phyloP scores from a whole-genome alignment of 1,140 invertebrate species.

The Sarcophaga bullata region DNA sequence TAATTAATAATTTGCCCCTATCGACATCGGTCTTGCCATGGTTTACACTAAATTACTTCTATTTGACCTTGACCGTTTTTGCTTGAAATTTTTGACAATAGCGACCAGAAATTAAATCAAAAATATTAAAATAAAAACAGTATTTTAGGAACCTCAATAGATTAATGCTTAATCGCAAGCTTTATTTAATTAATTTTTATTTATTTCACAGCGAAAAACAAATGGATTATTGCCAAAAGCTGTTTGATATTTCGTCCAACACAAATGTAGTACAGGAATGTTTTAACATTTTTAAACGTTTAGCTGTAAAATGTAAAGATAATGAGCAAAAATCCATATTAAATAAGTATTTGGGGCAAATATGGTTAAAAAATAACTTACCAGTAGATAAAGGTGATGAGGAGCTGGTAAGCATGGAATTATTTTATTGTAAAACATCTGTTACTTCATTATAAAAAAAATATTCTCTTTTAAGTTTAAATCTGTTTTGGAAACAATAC shows the following conservation, averaged over 20 bases:
- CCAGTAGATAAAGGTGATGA: conserved; percentile 44
- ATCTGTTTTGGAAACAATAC: conserved; percentile 54
- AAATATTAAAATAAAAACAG: too few species aligned
- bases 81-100: too few species aligned
- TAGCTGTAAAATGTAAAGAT: neutral
- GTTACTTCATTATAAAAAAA: neutral
- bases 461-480: conserved; percentile 58
- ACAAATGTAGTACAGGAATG: conserved; percentile 46
- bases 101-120: too few species aligned
- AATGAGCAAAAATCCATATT: neutral
- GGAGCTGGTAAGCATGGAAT: conserved; percentile 46
- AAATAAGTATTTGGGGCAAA: neutral
- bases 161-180: neutral
- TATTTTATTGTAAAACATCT: neutral
- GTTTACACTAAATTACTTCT: too few species aligned
- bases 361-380: neutral
- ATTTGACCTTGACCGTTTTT: too few species aligned
- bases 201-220: conserved; percentile 51
- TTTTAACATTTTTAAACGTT: conserved; percentile 47
- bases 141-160: too few species aligned
- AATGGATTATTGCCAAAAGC: conserved; percentile 53
- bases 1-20: too few species aligned
- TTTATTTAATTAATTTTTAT: neutral
- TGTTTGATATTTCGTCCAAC: conserved; percentile 47
- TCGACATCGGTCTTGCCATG: too few species aligned